phyloP scores from a whole-genome alignment of 2,797 vertebrate genomes.

The Acropternis orthonyx region DNA sequence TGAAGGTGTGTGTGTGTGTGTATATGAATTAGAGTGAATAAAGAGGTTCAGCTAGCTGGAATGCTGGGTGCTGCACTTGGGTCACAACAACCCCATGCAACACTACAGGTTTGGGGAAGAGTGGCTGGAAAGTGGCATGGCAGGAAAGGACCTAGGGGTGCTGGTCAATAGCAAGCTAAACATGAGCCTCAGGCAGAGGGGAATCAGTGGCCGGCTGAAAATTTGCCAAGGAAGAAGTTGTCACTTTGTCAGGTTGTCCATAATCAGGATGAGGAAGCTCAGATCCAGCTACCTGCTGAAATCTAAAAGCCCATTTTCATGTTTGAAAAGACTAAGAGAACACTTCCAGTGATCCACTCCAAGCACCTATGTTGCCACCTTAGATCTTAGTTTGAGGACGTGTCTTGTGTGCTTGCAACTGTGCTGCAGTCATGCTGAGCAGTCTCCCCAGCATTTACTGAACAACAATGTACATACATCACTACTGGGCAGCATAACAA shows the following conservation, averaged over 20 bases:
- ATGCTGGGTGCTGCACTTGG: accelerated
- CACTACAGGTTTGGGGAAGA: accelerated
- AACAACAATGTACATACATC: not conserved
- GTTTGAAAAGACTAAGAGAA: not conserved
- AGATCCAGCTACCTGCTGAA: not conserved
- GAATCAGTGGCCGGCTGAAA: not conserved
- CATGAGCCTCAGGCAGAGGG: not conserved
- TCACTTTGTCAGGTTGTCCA: not conserved
- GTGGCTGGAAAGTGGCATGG: not conserved
- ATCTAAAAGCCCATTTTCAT: not conserved
- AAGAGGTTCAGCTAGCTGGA: not conserved
- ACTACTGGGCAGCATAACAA: not conserved
- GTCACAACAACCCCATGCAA: not conserved
- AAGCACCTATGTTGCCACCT: not conserved
- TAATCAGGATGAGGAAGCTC: not conserved
- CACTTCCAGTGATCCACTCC: not conserved
- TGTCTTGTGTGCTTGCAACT: not conserved
- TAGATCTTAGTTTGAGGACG: not conserved
- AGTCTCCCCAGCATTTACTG: not conserved
- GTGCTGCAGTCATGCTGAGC: not conserved
- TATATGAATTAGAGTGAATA: not conserved
- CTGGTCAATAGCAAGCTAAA: not conserved
- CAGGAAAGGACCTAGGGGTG: not conserved
- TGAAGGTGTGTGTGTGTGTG: not conserved
- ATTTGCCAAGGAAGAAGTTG: not conserved